Evolutionary conservation across 2,888 invertebrate species (phyloP).

Genomic region (Chymomyza amoena): DNA sequence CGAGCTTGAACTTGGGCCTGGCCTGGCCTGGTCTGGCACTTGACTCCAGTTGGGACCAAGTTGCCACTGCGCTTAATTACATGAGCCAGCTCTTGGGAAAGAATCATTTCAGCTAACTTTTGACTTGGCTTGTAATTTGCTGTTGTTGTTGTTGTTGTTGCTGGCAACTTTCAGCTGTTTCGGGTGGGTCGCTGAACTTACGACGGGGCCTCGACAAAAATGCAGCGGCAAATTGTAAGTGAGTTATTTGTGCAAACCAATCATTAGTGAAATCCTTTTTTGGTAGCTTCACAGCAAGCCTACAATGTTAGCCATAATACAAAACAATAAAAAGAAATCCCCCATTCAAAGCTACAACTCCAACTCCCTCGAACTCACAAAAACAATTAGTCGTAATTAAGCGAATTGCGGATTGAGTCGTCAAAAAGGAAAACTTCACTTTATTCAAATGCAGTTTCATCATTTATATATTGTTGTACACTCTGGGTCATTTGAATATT

Average conservation of each 20-base stretch:
- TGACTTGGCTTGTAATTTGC: constrained; percentile 44
- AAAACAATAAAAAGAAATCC: too few species aligned
- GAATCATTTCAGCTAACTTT: constrained; percentile 48
- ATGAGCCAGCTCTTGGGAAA: background rate
- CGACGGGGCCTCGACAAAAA: background rate
- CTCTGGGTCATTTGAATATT: background rate
- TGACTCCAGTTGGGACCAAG: background rate
- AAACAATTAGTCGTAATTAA: constrained; percentile 68
- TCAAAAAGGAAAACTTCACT: constrained; percentile 30
- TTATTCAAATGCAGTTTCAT: constrained; percentile 57
- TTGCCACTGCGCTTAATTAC: constrained; percentile 19
- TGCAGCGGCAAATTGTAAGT: constrained; percentile 33
- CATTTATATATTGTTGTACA: background rate
- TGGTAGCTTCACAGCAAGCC: background rate
- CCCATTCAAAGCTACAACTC: too few species aligned
- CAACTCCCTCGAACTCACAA: constrained; percentile 18
- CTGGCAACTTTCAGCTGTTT: constrained; percentile 4
- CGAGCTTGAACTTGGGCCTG: background rate
- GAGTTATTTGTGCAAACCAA: constrained; percentile 3
- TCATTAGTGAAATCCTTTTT: constrained; percentile 58
- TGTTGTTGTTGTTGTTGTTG: too few species aligned
- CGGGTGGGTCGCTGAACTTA: background rate
- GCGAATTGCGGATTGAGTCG: constrained; percentile 67
- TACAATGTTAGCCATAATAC: background rate
- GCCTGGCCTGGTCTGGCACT: background rate